A percentile compares a stretch with the other conserved stretches of the same genome.
Evolutionary conservation across 2,888 invertebrate species (phyloP).

Genomic region (Drosophila yooni): DNA sequence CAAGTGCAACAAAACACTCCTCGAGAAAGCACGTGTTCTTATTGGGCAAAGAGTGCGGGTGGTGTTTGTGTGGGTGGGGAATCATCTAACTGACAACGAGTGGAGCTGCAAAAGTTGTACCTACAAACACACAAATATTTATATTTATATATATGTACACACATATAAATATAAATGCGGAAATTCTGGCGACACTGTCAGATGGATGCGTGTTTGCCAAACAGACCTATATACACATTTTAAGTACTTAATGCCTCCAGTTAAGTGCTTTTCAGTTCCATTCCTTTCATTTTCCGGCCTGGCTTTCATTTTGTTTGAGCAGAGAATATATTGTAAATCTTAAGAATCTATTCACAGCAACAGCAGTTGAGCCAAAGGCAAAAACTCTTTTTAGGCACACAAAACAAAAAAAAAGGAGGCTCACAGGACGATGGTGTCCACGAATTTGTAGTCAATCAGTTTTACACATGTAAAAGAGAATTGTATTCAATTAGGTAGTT

Average conservation of each 20-base stretch:
- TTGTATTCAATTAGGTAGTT: conserved; percentile 19
- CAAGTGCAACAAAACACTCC: conserved; percentile 68
- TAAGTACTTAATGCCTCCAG: neutral
- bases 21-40: conserved; percentile 42
- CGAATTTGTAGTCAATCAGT: neutral
- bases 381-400: too few relatives aligned
- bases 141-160: too few relatives aligned
- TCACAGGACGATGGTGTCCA: neutral
- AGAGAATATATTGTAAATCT: neutral
- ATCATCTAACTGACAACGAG: neutral
- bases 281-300: neutral
- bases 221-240: neutral
- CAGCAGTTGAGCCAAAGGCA: too few relatives aligned
- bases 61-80: neutral
- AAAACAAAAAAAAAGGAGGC: too few relatives aligned
- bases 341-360: neutral
- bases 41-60: conserved; percentile 1
- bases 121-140: neutral
- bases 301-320: neutral
- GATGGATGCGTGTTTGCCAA: conserved; percentile 5
- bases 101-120: neutral
- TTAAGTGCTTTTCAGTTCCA: neutral
- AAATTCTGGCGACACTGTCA: conserved; percentile 31
- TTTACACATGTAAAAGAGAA: neutral
- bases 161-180: neutral